Percentiles rank a stretch among this genome's conserved stretches.
Conservation (phyloP, 2,888 invertebrate species). For the Ischnura elegans region DNA sequence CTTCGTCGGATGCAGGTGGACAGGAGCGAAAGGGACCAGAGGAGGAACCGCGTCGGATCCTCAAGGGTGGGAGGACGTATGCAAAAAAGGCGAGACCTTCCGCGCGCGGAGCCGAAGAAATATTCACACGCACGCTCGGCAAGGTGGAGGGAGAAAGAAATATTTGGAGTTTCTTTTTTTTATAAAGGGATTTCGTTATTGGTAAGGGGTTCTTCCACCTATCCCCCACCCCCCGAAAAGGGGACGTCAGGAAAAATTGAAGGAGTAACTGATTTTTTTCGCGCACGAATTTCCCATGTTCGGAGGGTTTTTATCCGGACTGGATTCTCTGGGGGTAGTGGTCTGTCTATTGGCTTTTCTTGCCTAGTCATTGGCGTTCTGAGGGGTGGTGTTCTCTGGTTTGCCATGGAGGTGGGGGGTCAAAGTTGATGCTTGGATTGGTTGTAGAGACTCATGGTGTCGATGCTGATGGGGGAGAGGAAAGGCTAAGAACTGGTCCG, state of each 20-base stretch:
- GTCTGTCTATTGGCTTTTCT: constrained; percentile 37
- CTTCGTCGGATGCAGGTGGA: constrained; percentile 48
- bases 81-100: constrained; percentile 15
- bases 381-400: background rate
- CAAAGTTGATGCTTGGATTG: background rate
- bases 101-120: constrained; percentile 31
- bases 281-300: background rate
- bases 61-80: constrained; percentile 19
- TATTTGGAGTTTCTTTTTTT: constrained; percentile 32
- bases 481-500: constrained; percentile 11
- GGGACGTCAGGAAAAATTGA: constrained; percentile 1
- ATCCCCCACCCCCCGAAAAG: no score
- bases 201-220: background rate
- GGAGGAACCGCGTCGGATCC: background rate
- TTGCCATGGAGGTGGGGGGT: background rate
- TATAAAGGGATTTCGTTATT: background rate
- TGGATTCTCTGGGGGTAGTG: background rate
- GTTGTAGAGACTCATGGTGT: background rate
- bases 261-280: constrained; percentile 55
- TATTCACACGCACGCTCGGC: constrained; percentile 63
- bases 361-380: background rate
- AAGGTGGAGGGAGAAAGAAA: constrained; percentile 28
- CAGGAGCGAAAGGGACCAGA: background rate
- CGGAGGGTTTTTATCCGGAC: background rate
- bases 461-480: background rate